Percentiles rank a stretch among this genome's conserved stretches.
phyloP scores from a whole-genome alignment of 1,140 invertebrate species.

The Apis dorsata region DNA sequence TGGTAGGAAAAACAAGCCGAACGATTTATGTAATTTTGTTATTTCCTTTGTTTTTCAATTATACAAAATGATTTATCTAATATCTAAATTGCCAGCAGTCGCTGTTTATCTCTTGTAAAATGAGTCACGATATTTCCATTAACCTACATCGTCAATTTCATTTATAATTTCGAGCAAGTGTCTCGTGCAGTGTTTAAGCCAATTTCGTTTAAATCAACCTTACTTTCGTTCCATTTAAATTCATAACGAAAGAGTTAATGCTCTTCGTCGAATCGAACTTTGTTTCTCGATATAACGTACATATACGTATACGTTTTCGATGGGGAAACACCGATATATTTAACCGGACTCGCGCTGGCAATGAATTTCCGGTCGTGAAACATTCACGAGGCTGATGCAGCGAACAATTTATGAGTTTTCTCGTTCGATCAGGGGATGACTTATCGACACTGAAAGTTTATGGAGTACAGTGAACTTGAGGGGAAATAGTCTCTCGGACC shows the following conservation, averaged over 20 bases:
- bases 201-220: background rate
- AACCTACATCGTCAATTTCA: background rate
- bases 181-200: background rate
- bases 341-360: background rate
- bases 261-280: background rate
- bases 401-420: slow-evolving; percentile 28
- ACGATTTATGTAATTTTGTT: no score
- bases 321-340: background rate
- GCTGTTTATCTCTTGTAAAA: no score
- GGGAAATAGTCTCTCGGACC: background rate
- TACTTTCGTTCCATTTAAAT: background rate
- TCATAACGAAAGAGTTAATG: background rate
- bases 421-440: background rate
- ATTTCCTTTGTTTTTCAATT: no score
- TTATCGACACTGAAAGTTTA: background rate
- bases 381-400: background rate
- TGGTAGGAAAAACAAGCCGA: no score
- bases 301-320: background rate
- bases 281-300: background rate
- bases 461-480: background rate
- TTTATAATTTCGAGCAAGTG: background rate
- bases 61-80: background rate
- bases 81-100: background rate
- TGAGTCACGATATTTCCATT: background rate
- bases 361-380: slow-evolving; percentile 8